Conservation (phyloP, 2,888 invertebrate genomes). For the Copidosoma aretas region DNA sequence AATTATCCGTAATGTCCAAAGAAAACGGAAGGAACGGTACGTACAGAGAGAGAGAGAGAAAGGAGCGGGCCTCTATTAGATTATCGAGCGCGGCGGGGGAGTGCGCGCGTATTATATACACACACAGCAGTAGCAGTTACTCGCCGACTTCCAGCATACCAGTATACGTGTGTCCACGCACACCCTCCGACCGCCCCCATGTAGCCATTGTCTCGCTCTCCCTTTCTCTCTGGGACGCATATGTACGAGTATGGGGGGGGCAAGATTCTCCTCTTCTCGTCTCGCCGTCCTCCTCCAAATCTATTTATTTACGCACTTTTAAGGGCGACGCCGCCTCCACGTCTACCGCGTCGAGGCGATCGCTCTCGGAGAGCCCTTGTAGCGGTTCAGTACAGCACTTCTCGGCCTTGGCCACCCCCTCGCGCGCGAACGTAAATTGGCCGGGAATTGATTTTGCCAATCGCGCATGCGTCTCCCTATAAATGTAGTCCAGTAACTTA, state of each 20-base stretch:
- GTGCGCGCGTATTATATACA: background rate
- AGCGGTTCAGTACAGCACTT: slow-evolving; percentile 41
- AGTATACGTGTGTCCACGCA: no score
- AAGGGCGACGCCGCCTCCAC: slow-evolving; percentile 49
- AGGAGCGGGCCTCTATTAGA: slow-evolving; percentile 58
- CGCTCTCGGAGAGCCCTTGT: slow-evolving; percentile 6
- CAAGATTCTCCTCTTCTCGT: background rate
- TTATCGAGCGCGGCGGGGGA: slow-evolving; percentile 47
- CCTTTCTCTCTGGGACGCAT: background rate
- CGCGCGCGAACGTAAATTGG: slow-evolving; percentile 46
- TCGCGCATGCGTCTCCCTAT: slow-evolving; percentile 24
- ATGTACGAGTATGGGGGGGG: no score
- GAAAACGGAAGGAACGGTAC: slow-evolving; percentile 35
- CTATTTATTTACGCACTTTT: slow-evolving; percentile 60
- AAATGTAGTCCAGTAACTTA: no score
- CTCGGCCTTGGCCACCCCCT: background rate
- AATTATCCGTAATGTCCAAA: slow-evolving; percentile 24
- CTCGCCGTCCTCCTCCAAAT: slow-evolving; percentile 50
- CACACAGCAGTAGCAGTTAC: no score
- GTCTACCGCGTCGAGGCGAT: no score
- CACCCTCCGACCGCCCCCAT: background rate
- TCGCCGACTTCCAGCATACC: no score
- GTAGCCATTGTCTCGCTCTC: slow-evolving; percentile 32
- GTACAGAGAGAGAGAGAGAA: slow-evolving; percentile 24
- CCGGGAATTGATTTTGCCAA: slow-evolving; percentile 58